phyloP scores from a whole-genome alignment of 2,888 invertebrate genomes.

The Campoplex nolae region DNA sequence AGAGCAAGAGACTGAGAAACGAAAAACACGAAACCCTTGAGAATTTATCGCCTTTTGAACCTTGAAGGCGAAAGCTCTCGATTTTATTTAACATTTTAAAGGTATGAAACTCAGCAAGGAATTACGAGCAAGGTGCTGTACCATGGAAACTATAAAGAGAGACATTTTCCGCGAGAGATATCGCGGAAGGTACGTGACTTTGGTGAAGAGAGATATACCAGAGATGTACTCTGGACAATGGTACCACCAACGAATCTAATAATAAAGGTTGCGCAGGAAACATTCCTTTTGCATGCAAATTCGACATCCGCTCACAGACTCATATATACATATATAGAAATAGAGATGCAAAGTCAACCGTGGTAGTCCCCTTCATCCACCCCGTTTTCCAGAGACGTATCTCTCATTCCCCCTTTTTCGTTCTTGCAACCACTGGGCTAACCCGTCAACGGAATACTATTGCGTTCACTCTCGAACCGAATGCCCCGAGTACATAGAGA shows the following conservation, averaged over 20 bases:
- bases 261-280: conserved; percentile 72
- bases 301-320: conserved; percentile 54
- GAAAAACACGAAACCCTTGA: conserved; percentile 26
- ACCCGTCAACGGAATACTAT: conserved; percentile 10
- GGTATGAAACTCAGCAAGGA: not conserved
- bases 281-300: conserved; percentile 76
- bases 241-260: conserved; percentile 73
- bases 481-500: not conserved
- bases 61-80: conserved; percentile 8
- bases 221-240: conserved; percentile 66
- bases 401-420: conserved; percentile 39
- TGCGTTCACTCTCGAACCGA: not conserved
- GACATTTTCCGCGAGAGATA: conserved; percentile 45
- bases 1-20: not conserved
- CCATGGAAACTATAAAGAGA: conserved; percentile 20
- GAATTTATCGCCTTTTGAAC: conserved; percentile 42
- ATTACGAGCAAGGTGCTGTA: conserved; percentile 18
- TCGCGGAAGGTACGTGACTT: conserved; percentile 46
- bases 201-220: conserved; percentile 43
- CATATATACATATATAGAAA: not conserved
- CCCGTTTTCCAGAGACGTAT: conserved; percentile 37
- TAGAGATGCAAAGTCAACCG: conserved; percentile 51
- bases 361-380: conserved; percentile 47
- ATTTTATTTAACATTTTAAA: conserved; percentile 35
- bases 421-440: conserved; percentile 44